Evolutionary conservation across 1,140 invertebrate species (phyloP).

Genomic region (Platyura marginata): DNA sequence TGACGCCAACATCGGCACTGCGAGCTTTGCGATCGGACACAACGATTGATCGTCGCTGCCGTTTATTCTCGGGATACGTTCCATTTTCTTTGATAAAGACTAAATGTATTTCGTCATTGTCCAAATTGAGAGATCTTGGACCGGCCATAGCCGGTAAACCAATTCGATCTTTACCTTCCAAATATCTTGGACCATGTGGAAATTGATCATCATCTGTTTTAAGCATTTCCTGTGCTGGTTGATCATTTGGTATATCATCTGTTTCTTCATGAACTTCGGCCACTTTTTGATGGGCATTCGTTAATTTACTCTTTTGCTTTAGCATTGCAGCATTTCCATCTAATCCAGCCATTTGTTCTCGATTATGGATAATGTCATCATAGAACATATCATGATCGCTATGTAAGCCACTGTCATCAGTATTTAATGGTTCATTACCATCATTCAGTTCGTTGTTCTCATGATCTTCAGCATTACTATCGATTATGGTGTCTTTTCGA

Average conservation of each 20-base stretch:
- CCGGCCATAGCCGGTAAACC: conserved; percentile 32
- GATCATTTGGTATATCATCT: conserved; percentile 9
- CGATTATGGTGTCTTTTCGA: conserved; percentile 16
- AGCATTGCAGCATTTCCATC: not conserved
- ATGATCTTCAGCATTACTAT: conserved; percentile 1
- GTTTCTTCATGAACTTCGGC: conserved; percentile 12
- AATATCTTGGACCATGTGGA: conserved; percentile 59
- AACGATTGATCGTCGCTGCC: conserved; percentile 38
- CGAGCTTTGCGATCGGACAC: conserved; percentile 51
- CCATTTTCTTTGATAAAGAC: conserved; percentile 7
- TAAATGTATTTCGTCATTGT: conserved; percentile 11
- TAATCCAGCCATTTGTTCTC: conserved; percentile 5
- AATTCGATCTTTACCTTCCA: conserved; percentile 30
- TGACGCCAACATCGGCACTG: conserved; percentile 70
- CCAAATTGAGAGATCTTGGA: conserved; percentile 27
- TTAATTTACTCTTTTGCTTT: not conserved
- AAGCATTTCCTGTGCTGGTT: conserved; percentile 14
- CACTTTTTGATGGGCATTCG: not conserved
- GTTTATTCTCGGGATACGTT: conserved; percentile 8
- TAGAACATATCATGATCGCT: conserved; percentile 31
- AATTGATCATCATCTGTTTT: conserved; percentile 42
- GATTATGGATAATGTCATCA: conserved; percentile 38
- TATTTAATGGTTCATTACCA: not conserved
- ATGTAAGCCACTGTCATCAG: conserved; percentile 3
- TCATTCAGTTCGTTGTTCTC: conserved; percentile 1